Evolutionary conservation across 2,797 vertebrate genomes (phyloP).

Genomic region (Neostethus bicornis): DNA sequence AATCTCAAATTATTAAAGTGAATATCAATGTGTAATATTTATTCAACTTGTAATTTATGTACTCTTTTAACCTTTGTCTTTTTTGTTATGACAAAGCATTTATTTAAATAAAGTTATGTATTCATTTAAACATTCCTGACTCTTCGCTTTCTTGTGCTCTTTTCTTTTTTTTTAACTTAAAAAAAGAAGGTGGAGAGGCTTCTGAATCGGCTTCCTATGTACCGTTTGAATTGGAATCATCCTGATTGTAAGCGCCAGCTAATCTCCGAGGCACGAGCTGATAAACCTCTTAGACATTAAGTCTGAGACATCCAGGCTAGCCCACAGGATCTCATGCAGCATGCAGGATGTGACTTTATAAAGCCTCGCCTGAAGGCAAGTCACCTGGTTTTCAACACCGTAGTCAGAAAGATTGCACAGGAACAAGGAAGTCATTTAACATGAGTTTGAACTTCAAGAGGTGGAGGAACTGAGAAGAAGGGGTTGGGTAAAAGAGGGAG

Average conservation of each 20-base stretch:
- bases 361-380: slow-evolving; percentile 71
- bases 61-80: slow-evolving; percentile 99
- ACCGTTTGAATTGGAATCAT: slow-evolving; percentile 51
- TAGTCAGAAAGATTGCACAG: slow-evolving; percentile 73
- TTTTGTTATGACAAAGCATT: slow-evolving; percentile 99
- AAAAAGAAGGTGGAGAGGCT: slow-evolving; percentile 15
- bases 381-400: slow-evolving; percentile 78
- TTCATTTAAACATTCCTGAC: slow-evolving; percentile 84
- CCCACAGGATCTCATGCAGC: slow-evolving; percentile 64
- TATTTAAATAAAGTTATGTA: slow-evolving; percentile 99
- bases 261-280: slow-evolving; percentile 64
- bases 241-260: slow-evolving; percentile 57
- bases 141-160: slow-evolving; percentile 31
- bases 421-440: slow-evolving; percentile 77
- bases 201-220: slow-evolving; percentile 41
- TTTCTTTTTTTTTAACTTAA: background rate
- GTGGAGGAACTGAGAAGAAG: too few relatives aligned
- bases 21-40: slow-evolving; percentile 99
- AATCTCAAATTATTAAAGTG: slow-evolving; percentile 90
- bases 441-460: slow-evolving; percentile 67
- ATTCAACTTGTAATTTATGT: slow-evolving; percentile 99
- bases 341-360: slow-evolving; percentile 76
- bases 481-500: too few relatives aligned
- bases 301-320: slow-evolving; percentile 62
- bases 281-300: slow-evolving; percentile 71